Evolutionary conservation across 2,113 vertebrate genomes (phyloP).

Genomic region (Diadophis punctatus): DNA sequence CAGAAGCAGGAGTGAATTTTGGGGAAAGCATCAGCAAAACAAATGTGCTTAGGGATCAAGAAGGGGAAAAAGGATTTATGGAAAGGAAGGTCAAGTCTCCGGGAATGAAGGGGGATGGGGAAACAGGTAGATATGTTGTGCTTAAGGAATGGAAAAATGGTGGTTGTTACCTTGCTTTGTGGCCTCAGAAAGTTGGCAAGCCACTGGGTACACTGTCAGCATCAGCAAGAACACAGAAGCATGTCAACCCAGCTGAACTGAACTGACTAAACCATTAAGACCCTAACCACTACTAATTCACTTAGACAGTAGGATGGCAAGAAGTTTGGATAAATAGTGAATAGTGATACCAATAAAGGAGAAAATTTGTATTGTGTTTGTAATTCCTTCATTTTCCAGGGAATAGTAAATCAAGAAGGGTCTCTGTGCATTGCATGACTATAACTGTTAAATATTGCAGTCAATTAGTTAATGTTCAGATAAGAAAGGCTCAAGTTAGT

Average conservation of each 20-base stretch:
- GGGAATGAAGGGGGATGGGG: background rate
- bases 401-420: background rate
- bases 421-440: background rate
- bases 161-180: background rate
- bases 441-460: background rate
- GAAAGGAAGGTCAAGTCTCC: background rate
- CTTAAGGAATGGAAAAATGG: background rate
- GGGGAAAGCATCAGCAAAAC: background rate
- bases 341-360: background rate
- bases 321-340: background rate
- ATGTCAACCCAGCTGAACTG: accelerated
- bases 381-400: background rate
- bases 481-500: background rate
- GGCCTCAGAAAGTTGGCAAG: slow-evolving; percentile 5
- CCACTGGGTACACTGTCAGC: background rate
- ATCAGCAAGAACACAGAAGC: background rate
- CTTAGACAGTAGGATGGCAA: background rate
- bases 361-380: background rate
- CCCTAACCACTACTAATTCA: background rate
- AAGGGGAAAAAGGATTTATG: background rate
- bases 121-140: background rate
- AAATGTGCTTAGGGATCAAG: background rate
- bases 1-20: slow-evolving; percentile 3
- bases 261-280: background rate
- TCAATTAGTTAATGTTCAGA: background rate